Evolutionary conservation across 2,888 invertebrate genomes (phyloP).

Genomic region (Criorhina ranunculi): DNA sequence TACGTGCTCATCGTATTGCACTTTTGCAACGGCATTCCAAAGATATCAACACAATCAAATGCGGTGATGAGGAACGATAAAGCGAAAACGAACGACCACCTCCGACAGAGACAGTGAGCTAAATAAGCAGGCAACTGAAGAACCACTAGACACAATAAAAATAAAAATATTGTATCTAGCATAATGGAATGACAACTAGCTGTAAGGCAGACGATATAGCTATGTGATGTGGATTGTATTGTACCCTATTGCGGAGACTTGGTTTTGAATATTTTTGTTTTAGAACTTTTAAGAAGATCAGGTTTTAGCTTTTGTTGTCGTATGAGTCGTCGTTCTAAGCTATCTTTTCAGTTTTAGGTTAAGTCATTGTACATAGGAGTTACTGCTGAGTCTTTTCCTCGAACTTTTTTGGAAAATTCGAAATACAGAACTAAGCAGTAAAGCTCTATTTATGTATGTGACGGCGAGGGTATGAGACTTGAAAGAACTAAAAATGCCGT

Average conservation of each 20-base stretch:
- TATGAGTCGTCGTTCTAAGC: no score
- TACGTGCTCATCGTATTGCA: slow-evolving; percentile 32
- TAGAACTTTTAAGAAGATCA: not conserved
- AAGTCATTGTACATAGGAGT: no score
- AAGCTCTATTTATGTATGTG: no score
- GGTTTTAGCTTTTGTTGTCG: no score
- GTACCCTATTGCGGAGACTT: not conserved
- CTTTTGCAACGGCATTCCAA: slow-evolving; percentile 41
- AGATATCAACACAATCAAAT: slow-evolving; percentile 59
- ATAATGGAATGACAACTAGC: not conserved
- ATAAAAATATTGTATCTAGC: not conserved
- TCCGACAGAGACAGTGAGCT: slow-evolving; percentile 19
- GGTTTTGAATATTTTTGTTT: no score
- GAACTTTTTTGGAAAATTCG: no score
- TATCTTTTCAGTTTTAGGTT: no score
- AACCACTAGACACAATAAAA: slow-evolving; percentile 20
- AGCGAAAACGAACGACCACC: slow-evolving; percentile 52
- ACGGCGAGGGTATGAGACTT: no score
- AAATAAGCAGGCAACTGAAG: slow-evolving; percentile 41
- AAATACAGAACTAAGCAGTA: no score
- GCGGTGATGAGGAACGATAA: slow-evolving; percentile 62
- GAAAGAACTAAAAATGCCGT: no score
- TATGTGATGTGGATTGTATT: not conserved
- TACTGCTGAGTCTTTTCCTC: no score
- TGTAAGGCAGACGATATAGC: not conserved